phyloP scores from a whole-genome alignment of 2,113 vertebrate genomes.

The Pachycephala philippinensis region DNA sequence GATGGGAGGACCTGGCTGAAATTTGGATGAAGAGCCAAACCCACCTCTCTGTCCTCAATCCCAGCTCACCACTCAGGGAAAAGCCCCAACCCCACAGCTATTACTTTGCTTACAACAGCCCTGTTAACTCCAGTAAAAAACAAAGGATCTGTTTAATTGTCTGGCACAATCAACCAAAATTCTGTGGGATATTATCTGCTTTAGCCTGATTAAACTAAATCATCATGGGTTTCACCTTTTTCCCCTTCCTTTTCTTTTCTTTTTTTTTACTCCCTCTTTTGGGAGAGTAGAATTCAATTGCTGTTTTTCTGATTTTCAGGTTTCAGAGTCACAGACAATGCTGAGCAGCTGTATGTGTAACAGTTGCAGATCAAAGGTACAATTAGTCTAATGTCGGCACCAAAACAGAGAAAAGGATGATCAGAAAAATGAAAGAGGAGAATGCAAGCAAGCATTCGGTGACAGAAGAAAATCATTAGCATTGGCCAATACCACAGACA shows the following conservation, averaged over 20 bases:
- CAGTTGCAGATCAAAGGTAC: conserved; percentile 43
- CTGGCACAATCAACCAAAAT: background rate
- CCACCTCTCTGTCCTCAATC: background rate
- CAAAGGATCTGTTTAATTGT: background rate
- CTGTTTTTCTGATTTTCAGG: conserved; percentile 28
- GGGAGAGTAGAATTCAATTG: background rate
- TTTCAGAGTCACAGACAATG: background rate
- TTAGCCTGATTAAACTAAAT: background rate
- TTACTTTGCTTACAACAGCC: background rate
- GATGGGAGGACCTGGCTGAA: background rate
- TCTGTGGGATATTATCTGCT: background rate
- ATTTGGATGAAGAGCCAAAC: background rate
- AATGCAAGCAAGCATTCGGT: conserved; percentile 6
- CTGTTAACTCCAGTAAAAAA: background rate
- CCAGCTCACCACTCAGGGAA: background rate
- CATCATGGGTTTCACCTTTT: background rate
- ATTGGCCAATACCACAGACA: conserved; percentile 2
- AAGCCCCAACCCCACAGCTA: background rate
- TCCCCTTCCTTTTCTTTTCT: accelerated
- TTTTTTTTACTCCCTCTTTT: background rate
- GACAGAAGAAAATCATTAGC: conserved; percentile 40
- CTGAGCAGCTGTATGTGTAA: conserved; percentile 20
- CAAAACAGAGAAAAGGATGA: conserved; percentile 38
- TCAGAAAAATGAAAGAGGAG: conserved; percentile 41
- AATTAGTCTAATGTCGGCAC: conserved; percentile 47